These are phyloP conservation scores for Coilia nasus DNA, from an alignment of 2,797 vertebrate species.

Conservation along the genomic window DNA sequence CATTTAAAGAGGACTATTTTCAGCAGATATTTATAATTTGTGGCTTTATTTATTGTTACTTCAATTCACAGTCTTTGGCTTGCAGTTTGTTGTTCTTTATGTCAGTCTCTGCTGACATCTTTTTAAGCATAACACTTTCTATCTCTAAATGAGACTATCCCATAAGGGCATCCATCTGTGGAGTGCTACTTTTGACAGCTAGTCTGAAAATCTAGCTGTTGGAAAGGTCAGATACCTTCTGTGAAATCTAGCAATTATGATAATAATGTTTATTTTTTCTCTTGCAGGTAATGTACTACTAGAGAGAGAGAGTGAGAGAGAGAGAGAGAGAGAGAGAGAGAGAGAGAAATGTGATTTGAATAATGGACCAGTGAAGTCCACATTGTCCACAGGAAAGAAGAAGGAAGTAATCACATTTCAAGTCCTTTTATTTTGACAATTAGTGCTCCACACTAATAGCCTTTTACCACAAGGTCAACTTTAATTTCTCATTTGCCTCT, in stretches of 20 bases:
- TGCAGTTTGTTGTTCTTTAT: no score
- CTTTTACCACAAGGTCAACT: slow-evolving; percentile 59
- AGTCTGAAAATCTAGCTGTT: neutral
- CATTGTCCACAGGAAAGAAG: slow-evolving; percentile 49
- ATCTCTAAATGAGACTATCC: neutral
- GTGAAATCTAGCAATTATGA: slow-evolving; percentile 7
- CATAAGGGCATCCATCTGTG: neutral
- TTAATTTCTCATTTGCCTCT: slow-evolving; percentile 61
- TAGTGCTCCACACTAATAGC: slow-evolving; percentile 52
- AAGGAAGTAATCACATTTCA: slow-evolving; percentile 55
- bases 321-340: neutral
- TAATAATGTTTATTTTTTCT: neutral
- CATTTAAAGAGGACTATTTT: neutral
- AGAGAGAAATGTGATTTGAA: slow-evolving; percentile 30
- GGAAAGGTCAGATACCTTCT: neutral
- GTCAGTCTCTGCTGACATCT: neutral
- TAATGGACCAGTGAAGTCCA: slow-evolving; percentile 38
- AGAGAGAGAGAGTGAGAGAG: neutral
- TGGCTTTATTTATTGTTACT: no score
- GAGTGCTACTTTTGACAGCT: neutral
- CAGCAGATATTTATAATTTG: neutral
- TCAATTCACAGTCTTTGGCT: neutral
- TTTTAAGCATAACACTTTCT: neutral
- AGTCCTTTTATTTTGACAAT: slow-evolving; percentile 55
- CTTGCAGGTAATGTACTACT: neutral